Conservation (phyloP, 2,888 invertebrate species). For the Parnassius apollo region DNA sequence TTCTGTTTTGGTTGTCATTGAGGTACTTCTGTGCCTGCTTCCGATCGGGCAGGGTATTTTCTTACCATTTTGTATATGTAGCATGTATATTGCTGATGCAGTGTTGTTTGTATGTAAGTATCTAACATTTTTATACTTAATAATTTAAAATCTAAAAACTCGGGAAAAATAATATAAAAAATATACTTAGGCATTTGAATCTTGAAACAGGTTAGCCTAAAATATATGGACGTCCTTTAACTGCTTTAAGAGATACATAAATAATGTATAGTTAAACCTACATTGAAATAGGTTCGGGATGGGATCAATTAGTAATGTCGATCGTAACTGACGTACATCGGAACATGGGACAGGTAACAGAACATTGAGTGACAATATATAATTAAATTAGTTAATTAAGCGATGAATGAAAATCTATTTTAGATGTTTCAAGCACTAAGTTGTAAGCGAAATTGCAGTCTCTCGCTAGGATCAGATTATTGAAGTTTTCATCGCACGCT, state of each 20-base stretch:
- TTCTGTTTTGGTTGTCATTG: too few relatives aligned
- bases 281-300: constrained; percentile 5
- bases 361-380: constrained; percentile 14
- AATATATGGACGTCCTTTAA: too few relatives aligned
- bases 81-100: too few relatives aligned
- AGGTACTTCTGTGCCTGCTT: too few relatives aligned
- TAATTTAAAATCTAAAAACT: too few relatives aligned
- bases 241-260: constrained; percentile 4
- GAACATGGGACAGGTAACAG: constrained; percentile 8
- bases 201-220: too few relatives aligned
- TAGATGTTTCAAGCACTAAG: neutral
- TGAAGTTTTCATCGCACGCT: neutral
- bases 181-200: too few relatives aligned
- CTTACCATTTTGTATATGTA: too few relatives aligned
- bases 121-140: too few relatives aligned
- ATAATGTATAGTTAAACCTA: constrained; percentile 10
- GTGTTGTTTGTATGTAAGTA: too few relatives aligned
- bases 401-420: constrained; percentile 9
- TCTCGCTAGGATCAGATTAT: neutral
- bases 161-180: too few relatives aligned
- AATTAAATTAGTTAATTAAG: constrained; percentile 12
- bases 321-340: constrained; percentile 9
- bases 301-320: constrained; percentile 10
- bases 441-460: neutral
- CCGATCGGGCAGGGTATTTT: too few relatives aligned